phyloP scores from a whole-genome alignment of 2,797 vertebrate species.

The Crocidura indochinensis region DNA sequence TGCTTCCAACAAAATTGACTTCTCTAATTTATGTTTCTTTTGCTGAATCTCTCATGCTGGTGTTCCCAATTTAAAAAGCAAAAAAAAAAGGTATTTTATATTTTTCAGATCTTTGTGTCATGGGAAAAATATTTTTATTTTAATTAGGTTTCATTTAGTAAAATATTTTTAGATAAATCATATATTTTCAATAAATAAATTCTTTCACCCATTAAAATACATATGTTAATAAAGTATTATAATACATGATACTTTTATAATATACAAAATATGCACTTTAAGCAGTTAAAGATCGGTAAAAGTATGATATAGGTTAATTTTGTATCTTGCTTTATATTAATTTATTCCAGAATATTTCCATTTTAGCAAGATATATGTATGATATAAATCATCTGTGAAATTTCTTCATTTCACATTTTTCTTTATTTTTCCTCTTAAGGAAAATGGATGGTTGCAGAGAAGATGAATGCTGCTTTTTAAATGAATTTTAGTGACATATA shows the following conservation, averaged over 20 bases:
- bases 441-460: too few species aligned
- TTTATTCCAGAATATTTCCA: background rate
- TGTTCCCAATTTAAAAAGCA: conserved; percentile 60
- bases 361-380: background rate
- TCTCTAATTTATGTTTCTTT: conserved; percentile 84
- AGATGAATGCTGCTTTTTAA: background rate
- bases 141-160: background rate
- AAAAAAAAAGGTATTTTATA: conserved; percentile 42
- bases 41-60: conserved; percentile 74
- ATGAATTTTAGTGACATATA: background rate
- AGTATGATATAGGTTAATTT: background rate
- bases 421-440: background rate
- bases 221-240: background rate
- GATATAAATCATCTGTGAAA: background rate
- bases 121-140: conserved; percentile 13
- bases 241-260: conserved; percentile 3
- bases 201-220: background rate
- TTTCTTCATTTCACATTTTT: background rate
- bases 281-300: background rate
- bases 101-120: conserved; percentile 26
- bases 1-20: conserved; percentile 85
- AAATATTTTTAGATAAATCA: conserved; percentile 37
- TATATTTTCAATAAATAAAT: background rate
- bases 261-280: background rate
- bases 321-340: background rate